Base-by-base conservation (phyloP, 1,140 invertebrate species). In the Procambarus virginalis region DNA sequence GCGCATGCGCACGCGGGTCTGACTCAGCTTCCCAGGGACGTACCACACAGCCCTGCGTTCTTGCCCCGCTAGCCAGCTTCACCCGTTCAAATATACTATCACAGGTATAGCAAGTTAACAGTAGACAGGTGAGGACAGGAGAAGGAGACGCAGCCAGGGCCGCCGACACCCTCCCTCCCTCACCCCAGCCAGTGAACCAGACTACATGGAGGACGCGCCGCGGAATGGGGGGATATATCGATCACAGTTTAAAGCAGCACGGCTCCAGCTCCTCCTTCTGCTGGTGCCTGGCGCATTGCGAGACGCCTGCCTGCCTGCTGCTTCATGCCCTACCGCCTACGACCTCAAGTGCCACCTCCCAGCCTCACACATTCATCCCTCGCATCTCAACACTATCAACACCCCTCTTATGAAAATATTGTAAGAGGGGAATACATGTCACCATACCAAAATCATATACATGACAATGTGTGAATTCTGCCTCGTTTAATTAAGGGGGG, bases 201-300 rank as follows among this genome's bases (percentile, higher is more conserved):
- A 12, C n/a, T n/a, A 58, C 45, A 55, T 10, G 46, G 55, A 58
- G 20, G 78, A 80, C 20, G 46, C 46, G 49, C 22, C n/a, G 78
- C 49, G 55, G 78, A 58, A 58, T 20, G 81, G 64, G 81, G 81
- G 81, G 68, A 84, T 84, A 70, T 84, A 84, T 84, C 81, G 81
- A 84, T 84, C 81, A 84, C 64, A 46, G 68, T 84, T 84, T 84
- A 84, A 84, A 84, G 81, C 81, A 68, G 81, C 81, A 84, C 81
- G 60, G 64, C 68, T 84, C 81, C 81, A 84, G 34, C 81, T 84
- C 60, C 81, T 84, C 60, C 81, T 84, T 45, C 60, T 84, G 12
- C 60, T 84, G 68, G n/a, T 84, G 68, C 60, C 68, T 84, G 81
- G 81, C 81, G 81, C 81, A 84, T 70, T 84, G 81, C 81, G 68